phyloP scores from a whole-genome alignment of 2,113 vertebrate species.

The Chloropsis cyanopogon region DNA sequence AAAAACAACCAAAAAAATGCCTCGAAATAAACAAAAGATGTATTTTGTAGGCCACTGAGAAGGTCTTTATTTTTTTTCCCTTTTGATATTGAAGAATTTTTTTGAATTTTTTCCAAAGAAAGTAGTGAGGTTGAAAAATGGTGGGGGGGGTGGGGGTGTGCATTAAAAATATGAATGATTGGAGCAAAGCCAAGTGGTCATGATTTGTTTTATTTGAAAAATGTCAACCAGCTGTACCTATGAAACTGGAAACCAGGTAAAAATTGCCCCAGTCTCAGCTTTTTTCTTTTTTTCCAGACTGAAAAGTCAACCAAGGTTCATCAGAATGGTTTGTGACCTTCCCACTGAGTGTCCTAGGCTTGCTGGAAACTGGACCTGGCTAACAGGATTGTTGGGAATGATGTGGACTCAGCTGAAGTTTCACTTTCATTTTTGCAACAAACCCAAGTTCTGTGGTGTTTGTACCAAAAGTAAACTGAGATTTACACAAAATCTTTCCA shows the following conservation, averaged over 20 bases:
- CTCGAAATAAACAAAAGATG: constrained; percentile 16
- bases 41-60: neutral
- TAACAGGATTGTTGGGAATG: neutral
- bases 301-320: constrained; percentile 3
- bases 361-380: neutral
- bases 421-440: neutral
- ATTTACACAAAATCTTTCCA: neutral
- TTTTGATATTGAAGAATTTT: neutral
- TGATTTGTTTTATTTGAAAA: constrained; percentile 25
- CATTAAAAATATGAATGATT: neutral
- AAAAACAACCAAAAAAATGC: neutral
- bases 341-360: neutral
- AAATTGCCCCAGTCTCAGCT: neutral
- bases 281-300: neutral
- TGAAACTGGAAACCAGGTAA: constrained; percentile 54
- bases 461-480: neutral
- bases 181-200: neutral
- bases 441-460: neutral
- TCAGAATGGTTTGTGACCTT: neutral
- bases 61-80: neutral
- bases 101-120: neutral
- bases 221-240: constrained; percentile 18
- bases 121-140: neutral
- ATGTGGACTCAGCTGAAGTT: neutral
- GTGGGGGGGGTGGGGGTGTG: neutral